These are phyloP conservation scores for Tangara arthus DNA, from an alignment of 2,797 vertebrate genomes.

Conservation along the genomic window DNA sequence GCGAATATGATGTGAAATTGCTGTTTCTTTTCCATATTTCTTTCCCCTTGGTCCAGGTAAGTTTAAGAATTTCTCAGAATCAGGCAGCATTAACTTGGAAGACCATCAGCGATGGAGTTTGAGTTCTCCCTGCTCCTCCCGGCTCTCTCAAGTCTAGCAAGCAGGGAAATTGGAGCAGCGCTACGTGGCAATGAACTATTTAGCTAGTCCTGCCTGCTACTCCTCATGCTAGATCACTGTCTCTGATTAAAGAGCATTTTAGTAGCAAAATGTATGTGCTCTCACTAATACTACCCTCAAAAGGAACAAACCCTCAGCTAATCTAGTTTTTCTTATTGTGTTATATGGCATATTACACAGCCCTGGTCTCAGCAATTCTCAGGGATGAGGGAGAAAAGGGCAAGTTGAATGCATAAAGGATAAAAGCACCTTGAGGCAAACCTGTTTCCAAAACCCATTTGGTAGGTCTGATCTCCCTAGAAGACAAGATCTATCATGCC, in stretches of 20 bases:
- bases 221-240: not conserved
- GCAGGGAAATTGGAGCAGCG: not conserved
- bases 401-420: not conserved
- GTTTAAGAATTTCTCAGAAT: not conserved
- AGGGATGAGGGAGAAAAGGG: not conserved
- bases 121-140: not conserved
- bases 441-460: not conserved
- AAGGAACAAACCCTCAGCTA: not conserved
- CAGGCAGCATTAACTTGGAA: not conserved
- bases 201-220: not conserved
- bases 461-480: conserved; percentile 28
- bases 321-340: not conserved
- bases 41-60: not conserved
- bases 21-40: not conserved
- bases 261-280: not conserved
- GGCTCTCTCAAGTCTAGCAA: not conserved
- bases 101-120: not conserved
- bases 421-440: conserved; percentile 39
- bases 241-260: not conserved
- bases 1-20: not conserved
- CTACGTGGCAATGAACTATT: not conserved
- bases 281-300: not conserved
- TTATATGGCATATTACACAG: not conserved
- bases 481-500: conserved; percentile 34
- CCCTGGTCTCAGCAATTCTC: not conserved